phyloP scores from a whole-genome alignment of 2,113 vertebrate species.

The Saiga tatarica region DNA sequence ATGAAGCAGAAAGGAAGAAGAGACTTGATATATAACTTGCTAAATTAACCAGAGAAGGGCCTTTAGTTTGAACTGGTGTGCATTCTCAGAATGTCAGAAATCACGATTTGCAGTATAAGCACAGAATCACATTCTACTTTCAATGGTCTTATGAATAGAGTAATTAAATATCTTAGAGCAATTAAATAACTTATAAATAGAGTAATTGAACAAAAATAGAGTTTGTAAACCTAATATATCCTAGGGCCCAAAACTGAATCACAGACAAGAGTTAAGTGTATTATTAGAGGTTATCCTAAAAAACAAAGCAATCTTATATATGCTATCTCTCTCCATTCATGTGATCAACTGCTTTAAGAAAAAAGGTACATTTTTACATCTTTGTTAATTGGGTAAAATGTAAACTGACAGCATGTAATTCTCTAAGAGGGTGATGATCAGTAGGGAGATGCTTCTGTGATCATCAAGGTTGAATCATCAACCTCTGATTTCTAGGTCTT shows the following conservation, averaged over 20 bases:
- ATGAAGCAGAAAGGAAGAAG: neutral
- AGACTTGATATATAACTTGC: neutral
- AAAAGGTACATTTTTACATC: neutral
- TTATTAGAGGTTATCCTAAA: neutral
- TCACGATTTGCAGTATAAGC: neutral
- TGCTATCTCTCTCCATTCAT: neutral
- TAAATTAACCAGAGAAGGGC: neutral
- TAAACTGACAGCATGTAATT: neutral
- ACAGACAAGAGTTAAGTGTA: neutral
- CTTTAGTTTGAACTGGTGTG: neutral
- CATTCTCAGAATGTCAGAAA: neutral
- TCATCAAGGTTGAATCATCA: neutral
- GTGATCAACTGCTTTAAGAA: neutral
- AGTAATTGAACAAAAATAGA: neutral
- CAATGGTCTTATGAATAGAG: neutral
- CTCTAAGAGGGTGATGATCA: neutral
- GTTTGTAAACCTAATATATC: neutral
- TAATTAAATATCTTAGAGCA: neutral
- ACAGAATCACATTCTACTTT: neutral
- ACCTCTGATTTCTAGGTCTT: neutral
- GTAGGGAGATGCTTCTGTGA: neutral
- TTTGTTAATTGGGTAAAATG: neutral
- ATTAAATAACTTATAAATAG: neutral
- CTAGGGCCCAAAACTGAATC: neutral
- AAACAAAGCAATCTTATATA: neutral